These are phyloP conservation scores for Hypotaenidia okinawae DNA, from an alignment of 2,797 vertebrate genomes.

Conservation along the genomic window DNA sequence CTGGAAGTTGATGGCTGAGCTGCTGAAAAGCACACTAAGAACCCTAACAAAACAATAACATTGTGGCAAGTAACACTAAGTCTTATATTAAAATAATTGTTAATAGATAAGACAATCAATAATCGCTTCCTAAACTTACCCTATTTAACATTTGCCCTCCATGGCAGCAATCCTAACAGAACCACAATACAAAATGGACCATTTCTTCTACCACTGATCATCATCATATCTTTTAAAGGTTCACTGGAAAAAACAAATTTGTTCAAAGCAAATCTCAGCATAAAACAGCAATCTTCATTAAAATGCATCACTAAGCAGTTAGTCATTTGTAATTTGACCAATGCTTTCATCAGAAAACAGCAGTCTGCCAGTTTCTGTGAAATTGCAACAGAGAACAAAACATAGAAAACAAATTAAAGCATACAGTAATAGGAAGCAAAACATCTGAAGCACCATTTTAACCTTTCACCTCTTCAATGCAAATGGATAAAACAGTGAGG, in stretches of 20 bases:
- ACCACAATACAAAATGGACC: not conserved
- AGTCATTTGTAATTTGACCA: not conserved
- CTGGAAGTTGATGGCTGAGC: not conserved
- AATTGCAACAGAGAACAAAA: not conserved
- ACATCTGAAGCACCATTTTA: not conserved
- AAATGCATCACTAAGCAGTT: not conserved
- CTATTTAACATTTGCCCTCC: not conserved
- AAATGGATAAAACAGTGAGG: not conserved
- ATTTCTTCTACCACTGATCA: not conserved
- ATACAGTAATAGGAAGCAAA: not conserved
- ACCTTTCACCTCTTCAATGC: not conserved
- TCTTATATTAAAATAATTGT: not conserved
- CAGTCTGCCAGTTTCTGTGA: not conserved
- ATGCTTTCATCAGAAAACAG: not conserved
- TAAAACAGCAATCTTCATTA: not conserved
- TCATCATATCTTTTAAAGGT: not conserved
- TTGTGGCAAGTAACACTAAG: not conserved
- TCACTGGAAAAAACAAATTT: not conserved
- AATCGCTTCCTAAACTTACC: not conserved
- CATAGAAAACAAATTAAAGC: not conserved
- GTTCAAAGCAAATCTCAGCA: not conserved
- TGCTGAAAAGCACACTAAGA: not conserved
- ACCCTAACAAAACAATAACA: not conserved
- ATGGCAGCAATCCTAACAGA: not conserved
- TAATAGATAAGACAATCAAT: not conserved